Base-by-base conservation (phyloP, 2,113 vertebrate species). In the Ageneiosus marmoratus region DNA sequence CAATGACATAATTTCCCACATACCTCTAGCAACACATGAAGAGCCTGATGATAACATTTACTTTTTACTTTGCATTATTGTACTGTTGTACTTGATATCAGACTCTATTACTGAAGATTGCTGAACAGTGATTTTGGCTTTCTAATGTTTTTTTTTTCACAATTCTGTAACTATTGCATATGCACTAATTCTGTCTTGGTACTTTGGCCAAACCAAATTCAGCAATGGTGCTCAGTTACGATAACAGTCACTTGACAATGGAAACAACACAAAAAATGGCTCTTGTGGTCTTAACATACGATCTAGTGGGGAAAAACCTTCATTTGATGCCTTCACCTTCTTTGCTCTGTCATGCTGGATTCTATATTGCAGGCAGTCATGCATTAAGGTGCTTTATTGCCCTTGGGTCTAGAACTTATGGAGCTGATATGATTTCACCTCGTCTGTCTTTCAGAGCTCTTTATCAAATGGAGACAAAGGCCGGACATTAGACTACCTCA, bases 401-500 rank as follows among this genome's bases (percentile, higher is more conserved):
- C 81, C 62, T 65, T 51, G 55, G 73, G 83, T 80, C 53, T 77
- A 77, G 80, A 70, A 85, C 60, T 77, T 85, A 82, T 76, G 27
- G 75, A 82, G 77, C 77, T 80, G 80, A 85, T 87, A 76, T 80
- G 80, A 87, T 85, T 80, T 87, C 46, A 67, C 46, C 58, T 74
- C 62, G 16, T 13, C 53, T 15, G 9, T 41, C 85, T 93, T 83
- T 13, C 89, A 95, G 94, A 95, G 94, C 88, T 95, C 93, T 78
- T 90, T 95, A 85, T 93, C 94, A 87, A 95, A 95, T 0, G 96
- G 96, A 78, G 96, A 97, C 51, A 95, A 97, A 83, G 95, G 95
- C 13, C 93, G 96, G 53, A 78, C 92, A 29, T 91, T 96, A 0
- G 96, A 98, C 89, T 98, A 97, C 93, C 94, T 97, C 92, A 96